Percentiles rank a stretch among this genome's conserved stretches.
Conservation (phyloP, 2,888 invertebrate species). For the Sycophila texana region DNA sequence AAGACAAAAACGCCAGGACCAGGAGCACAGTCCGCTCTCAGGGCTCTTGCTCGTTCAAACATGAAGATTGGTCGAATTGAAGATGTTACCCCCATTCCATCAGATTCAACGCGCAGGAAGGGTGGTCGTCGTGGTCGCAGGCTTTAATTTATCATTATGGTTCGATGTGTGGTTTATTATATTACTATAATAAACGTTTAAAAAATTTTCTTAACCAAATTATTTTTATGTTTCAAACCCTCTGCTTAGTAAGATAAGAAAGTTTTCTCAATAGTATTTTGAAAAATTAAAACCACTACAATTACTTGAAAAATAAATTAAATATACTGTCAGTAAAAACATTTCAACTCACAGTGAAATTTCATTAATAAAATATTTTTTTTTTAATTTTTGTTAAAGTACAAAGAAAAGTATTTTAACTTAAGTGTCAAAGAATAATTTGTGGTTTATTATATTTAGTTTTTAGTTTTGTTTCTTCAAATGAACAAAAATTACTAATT, state of each 20-base stretch:
- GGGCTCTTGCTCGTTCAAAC: slow-evolving; percentile 97
- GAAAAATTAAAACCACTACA: too few relatives aligned
- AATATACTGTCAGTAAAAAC: not conserved
- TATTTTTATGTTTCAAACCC: slow-evolving; percentile 56
- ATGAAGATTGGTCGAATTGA: slow-evolving; percentile 99
- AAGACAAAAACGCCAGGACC: slow-evolving; percentile 99
- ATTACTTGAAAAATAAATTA: too few relatives aligned
- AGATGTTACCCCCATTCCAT: slow-evolving; percentile 99
- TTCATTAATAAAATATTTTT: not conserved
- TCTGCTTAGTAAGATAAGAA: slow-evolving; percentile 12
- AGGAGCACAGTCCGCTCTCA: slow-evolving; percentile 97
- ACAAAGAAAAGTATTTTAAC: not conserved
- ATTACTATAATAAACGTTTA: slow-evolving; percentile 63
- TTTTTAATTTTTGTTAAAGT: not conserved
- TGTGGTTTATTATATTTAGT: too few relatives aligned
- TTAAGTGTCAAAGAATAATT: too few relatives aligned
- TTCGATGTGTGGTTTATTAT: slow-evolving; percentile 50
- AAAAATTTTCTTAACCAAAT: slow-evolving; percentile 52
- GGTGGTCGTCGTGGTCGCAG: slow-evolving; percentile 99
- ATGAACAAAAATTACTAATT: not conserved
- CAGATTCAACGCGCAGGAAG: slow-evolving; percentile 99
- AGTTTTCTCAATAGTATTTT: too few relatives aligned
- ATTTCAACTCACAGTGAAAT: not conserved
- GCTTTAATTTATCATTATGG: slow-evolving; percentile 84
- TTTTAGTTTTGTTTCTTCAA: not conserved